Evolutionary conservation across 1,140 invertebrate genomes (phyloP).

Genomic region (Aphis gossypii): DNA sequence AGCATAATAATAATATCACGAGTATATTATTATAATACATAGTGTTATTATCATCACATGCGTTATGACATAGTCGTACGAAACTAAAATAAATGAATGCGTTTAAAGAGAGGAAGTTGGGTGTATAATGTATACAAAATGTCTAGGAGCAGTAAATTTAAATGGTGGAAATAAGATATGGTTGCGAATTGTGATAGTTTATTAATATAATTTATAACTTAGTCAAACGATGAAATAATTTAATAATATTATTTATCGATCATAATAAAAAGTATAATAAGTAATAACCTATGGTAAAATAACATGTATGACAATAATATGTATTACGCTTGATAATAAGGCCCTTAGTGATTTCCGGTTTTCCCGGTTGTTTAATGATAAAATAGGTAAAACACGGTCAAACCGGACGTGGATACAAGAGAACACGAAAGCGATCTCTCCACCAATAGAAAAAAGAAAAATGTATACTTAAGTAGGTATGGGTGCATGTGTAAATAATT

Average conservation of each 20-base stretch:
- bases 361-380: not conserved
- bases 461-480: not conserved
- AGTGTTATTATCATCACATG: not conserved
- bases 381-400: not conserved
- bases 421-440: not conserved
- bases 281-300: not conserved
- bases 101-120: not conserved
- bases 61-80: not conserved
- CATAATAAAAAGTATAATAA: not conserved
- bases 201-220: not conserved
- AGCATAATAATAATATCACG: not conserved
- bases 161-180: not conserved
- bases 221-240: not conserved
- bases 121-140: not conserved
- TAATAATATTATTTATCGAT: not conserved
- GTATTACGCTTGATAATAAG: not conserved
- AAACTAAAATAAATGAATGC: not conserved
- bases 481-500: not conserved
- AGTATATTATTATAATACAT: not conserved
- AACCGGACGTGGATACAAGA: not conserved
- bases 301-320: not conserved
- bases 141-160: not conserved
- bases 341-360: not conserved
- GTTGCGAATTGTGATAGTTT: not conserved
- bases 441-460: not conserved